Conservation (phyloP, 1,140 invertebrate species). For the Lasioglossum albipes region DNA sequence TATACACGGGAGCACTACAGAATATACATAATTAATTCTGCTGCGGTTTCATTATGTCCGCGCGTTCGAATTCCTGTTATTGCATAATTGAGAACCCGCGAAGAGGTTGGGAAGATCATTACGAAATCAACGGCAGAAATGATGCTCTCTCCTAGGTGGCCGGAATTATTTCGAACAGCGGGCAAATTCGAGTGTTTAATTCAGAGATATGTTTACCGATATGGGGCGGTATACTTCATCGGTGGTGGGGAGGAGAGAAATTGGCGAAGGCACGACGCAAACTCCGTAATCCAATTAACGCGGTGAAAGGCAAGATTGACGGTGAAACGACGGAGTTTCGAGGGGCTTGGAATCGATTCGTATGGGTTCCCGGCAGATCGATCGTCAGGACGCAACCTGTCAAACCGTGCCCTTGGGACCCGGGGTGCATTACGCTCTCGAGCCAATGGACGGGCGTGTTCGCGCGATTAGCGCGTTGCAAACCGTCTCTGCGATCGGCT, state of each 20-base stretch:
- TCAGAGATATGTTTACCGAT: conserved; percentile 30
- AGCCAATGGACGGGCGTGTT: conserved; percentile 46
- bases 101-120: neutral
- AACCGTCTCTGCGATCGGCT: conserved; percentile 38
- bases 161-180: conserved; percentile 13
- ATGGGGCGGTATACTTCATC: conserved; percentile 14
- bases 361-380: conserved; percentile 41
- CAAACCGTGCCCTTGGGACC: conserved; percentile 54
- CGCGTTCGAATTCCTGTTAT: conserved; percentile 6
- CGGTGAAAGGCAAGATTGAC: conserved; percentile 63
- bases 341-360: conserved; percentile 54
- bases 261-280: conserved; percentile 39
- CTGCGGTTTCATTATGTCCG: neutral
- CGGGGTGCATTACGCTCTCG: conserved; percentile 51
- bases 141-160: neutral
- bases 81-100: neutral
- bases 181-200: conserved; percentile 28
- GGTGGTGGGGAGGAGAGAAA: neutral
- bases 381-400: conserved; percentile 55
- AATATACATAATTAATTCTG: no score
- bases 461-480: conserved; percentile 53
- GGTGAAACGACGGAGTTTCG: conserved; percentile 59
- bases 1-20: no score
- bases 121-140: neutral
- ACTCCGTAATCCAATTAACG: conserved; percentile 63